These are phyloP conservation scores for Clarias fuscus DNA, from an alignment of 2,797 vertebrate species.

Conservation along the genomic window DNA sequence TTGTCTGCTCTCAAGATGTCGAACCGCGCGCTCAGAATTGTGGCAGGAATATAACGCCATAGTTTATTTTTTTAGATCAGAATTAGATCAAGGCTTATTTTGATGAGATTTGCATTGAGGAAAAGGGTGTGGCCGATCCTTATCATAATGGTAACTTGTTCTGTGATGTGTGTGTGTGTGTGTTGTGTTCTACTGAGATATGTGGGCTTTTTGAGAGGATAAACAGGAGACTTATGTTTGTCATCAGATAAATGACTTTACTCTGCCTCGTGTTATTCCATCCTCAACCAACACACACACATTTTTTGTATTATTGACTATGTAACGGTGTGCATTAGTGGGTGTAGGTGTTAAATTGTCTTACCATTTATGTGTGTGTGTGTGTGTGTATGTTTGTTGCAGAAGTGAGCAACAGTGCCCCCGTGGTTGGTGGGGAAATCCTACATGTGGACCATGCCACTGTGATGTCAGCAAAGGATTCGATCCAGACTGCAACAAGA, in stretches of 20 bases:
- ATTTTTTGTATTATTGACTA: neutral
- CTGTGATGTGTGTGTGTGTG: neutral
- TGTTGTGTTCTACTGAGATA: neutral
- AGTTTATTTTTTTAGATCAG: too few relatives aligned
- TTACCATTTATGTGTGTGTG: neutral
- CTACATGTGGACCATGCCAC: slow-evolving; percentile 93
- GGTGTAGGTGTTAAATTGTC: neutral
- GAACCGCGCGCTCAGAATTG: too few relatives aligned
- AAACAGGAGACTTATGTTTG: too few relatives aligned
- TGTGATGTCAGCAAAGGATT: slow-evolving; percentile 92
- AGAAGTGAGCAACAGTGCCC: slow-evolving; percentile 97
- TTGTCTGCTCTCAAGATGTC: too few relatives aligned
- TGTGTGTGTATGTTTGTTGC: slow-evolving; percentile 4
- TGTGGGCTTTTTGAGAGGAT: neutral
- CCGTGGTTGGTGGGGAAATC: slow-evolving; percentile 96
- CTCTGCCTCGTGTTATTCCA: neutral
- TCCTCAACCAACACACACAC: neutral
- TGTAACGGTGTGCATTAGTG: neutral
- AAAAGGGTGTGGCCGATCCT: neutral
- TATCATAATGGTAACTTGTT: neutral
- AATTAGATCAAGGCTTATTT: neutral
- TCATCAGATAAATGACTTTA: neutral
- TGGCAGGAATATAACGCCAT: too few relatives aligned
- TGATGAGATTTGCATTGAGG: neutral
- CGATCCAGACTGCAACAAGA: slow-evolving; percentile 96